Percentiles rank a stretch among this genome's conserved stretches.
phyloP scores from a whole-genome alignment of 1,140 invertebrate species.

The Diuraphis noxia region DNA sequence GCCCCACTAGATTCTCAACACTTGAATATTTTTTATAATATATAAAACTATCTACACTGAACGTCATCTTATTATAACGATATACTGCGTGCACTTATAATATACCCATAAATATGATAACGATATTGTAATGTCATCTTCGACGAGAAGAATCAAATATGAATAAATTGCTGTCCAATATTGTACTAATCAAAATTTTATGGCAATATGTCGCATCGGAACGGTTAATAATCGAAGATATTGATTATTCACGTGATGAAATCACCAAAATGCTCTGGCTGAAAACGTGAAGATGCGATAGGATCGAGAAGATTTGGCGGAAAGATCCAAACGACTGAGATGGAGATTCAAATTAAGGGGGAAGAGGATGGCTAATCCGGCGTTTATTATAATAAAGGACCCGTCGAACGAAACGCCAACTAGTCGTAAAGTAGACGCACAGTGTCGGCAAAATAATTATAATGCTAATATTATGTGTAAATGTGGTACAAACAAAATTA shows the following conservation, averaged over 20 bases:
- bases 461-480: conserved; percentile 16
- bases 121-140: not conserved
- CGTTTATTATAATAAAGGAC: not conserved
- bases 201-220: not conserved
- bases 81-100: not conserved
- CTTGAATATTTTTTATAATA: too few relatives aligned
- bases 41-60: not conserved
- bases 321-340: not conserved
- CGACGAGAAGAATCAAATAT: not conserved
- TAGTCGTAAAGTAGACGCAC: not conserved
- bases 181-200: not conserved
- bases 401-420: not conserved
- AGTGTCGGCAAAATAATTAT: not conserved
- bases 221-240: not conserved
- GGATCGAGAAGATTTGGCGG: too few relatives aligned
- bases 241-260: too few relatives aligned
- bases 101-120: not conserved
- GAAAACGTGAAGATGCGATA: not conserved
- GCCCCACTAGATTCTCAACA: too few relatives aligned
- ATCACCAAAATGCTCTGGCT: not conserved
- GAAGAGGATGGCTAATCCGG: not conserved
- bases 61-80: not conserved
- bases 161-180: not conserved
- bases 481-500: conserved; percentile 23
- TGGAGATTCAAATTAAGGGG: not conserved